Conservation (phyloP, 2,888 invertebrate genomes). For the Brenthis daphne region DNA sequence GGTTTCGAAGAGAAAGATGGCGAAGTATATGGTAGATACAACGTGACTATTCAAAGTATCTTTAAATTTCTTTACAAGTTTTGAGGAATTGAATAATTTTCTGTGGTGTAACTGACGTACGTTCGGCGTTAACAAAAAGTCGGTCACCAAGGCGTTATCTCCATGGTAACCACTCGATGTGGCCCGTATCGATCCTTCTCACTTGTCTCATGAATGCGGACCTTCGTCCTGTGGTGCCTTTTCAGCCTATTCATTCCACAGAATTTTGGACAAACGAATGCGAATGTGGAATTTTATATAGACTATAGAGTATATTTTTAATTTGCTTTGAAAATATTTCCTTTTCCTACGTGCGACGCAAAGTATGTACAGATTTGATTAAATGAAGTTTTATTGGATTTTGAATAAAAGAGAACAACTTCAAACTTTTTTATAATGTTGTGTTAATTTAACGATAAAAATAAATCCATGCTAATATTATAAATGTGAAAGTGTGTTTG, state of each 20-base stretch:
- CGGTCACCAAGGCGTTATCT: conserved; percentile 46
- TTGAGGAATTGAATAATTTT: conserved; percentile 15
- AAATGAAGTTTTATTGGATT: no score
- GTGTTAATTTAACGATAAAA: no score
- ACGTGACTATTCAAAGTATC: neutral
- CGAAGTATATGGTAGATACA: no score
- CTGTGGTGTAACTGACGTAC: conserved; percentile 19
- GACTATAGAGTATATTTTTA: neutral
- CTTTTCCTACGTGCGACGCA: no score
- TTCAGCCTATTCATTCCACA: conserved; percentile 24
- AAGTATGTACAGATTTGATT: no score
- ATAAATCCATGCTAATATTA: no score
- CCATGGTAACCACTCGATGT: conserved; percentile 49
- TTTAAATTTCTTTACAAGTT: neutral
- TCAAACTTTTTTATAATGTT: no score
- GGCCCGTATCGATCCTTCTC: conserved; percentile 46
- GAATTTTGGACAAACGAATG: conserved; percentile 16
- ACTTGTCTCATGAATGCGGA: conserved; percentile 39
- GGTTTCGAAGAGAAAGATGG: no score
- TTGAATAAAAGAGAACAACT: no score
- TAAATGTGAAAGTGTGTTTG: no score
- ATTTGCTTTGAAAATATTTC: neutral
- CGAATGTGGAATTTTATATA: neutral
- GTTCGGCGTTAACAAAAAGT: conserved; percentile 38
- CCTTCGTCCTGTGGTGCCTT: conserved; percentile 25